phyloP scores from a whole-genome alignment of 1,140 invertebrate genomes.

The Drusus annulatus region DNA sequence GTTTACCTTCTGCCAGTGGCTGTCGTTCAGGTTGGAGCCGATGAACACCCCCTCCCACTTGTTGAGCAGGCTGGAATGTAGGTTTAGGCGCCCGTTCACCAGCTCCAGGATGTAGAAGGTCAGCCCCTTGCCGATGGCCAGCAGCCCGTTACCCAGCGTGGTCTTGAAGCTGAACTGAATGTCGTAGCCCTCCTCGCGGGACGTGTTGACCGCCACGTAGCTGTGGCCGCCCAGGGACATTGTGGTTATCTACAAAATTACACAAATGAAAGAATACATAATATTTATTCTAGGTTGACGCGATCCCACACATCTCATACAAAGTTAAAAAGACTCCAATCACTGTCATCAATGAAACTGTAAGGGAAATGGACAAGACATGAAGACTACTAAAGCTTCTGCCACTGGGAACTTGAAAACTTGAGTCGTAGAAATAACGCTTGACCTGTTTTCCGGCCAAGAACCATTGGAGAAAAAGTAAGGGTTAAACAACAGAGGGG shows the following conservation, averaged over 20 bases:
- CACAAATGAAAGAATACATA: too few relatives aligned
- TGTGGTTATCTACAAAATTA: slow-evolving; percentile 78
- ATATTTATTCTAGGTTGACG: too few relatives aligned
- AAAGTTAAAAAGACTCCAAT: too few relatives aligned
- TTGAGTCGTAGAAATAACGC: too few relatives aligned
- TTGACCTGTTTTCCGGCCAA: too few relatives aligned
- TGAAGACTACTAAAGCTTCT: too few relatives aligned
- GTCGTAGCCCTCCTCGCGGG: slow-evolving; percentile 88
- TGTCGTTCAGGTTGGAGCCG: slow-evolving; percentile 86
- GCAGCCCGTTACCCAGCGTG: slow-evolving; percentile 86
- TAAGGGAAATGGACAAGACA: too few relatives aligned
- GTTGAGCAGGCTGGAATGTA: slow-evolving; percentile 88
- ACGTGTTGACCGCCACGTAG: slow-evolving; percentile 83
- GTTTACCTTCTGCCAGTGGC: slow-evolving; percentile 87
- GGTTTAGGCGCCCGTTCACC: slow-evolving; percentile 84
- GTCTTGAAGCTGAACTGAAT: slow-evolving; percentile 93
- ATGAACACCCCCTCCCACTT: slow-evolving; percentile 93
- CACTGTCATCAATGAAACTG: too few relatives aligned
- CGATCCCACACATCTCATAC: too few relatives aligned
- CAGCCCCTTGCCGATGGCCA: slow-evolving; percentile 86
- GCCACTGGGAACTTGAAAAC: too few relatives aligned
- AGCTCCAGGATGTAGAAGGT: slow-evolving; percentile 89
- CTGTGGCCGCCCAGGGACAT: slow-evolving; percentile 88
- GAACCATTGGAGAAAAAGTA: too few relatives aligned
- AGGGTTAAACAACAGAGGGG: too few relatives aligned